A percentile compares a stretch with the other conserved stretches of the same genome.
These are phyloP conservation scores for Peromyscus polionotus DNA, from an alignment of 2,113 vertebrate genomes.

Conservation along the genomic window DNA sequence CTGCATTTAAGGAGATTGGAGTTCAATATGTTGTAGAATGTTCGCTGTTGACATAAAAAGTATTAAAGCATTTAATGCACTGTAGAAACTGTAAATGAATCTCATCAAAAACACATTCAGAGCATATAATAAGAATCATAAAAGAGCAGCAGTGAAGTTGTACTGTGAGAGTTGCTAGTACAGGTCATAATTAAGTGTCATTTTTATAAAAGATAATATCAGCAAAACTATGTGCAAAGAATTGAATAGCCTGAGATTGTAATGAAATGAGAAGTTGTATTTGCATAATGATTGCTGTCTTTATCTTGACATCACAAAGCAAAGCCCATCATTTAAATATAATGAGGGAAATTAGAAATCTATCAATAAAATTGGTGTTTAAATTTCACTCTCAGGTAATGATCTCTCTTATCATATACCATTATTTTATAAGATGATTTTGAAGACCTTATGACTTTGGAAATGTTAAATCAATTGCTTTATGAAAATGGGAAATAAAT, in stretches of 20 bases:
- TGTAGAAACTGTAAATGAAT: constrained; percentile 28
- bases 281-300: constrained; percentile 54
- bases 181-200: constrained; percentile 6
- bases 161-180: not conserved
- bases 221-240: not conserved
- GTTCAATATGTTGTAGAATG: not conserved
- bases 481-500: constrained; percentile 43
- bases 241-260: constrained; percentile 41
- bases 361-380: constrained; percentile 15
- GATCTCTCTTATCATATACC: constrained; percentile 47
- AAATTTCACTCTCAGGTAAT: constrained; percentile 50
- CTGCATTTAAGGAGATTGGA: not conserved
- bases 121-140: constrained; percentile 24
- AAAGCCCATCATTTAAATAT: constrained; percentile 48
- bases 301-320: constrained; percentile 10
- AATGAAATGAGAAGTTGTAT: not conserved
- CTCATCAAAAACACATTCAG: constrained; percentile 52
- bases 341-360: constrained; percentile 46
- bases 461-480: constrained; percentile 43
- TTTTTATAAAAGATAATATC: constrained; percentile 64
- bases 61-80: not conserved
- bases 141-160: not conserved
- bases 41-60: not conserved
- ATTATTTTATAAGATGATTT: constrained; percentile 35
- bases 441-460: constrained; percentile 38